These are phyloP conservation scores for Lepus americanus DNA, from an alignment of 2,113 vertebrate genomes.

Conservation along the genomic window DNA sequence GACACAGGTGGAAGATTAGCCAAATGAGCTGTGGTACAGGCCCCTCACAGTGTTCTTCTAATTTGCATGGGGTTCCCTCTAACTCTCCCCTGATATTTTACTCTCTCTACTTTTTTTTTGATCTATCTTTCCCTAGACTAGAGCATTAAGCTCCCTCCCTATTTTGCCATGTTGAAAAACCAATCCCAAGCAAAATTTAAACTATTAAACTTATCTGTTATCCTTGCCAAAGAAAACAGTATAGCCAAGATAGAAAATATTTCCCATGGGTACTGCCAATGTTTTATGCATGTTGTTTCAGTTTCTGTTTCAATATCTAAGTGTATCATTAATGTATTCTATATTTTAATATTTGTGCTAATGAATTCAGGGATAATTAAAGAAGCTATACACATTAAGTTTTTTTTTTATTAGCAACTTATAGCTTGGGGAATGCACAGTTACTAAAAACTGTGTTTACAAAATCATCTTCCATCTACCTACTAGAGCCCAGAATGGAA, in stretches of 20 bases:
- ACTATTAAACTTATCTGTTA: background rate
- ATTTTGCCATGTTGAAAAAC: too few species aligned
- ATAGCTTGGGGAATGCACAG: constrained; percentile 48
- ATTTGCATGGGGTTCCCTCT: too few species aligned
- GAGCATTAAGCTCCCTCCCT: too few species aligned
- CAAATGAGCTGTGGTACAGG: too few species aligned
- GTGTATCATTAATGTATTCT: constrained; percentile 44
- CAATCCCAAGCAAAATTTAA: background rate
- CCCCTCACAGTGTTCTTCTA: too few species aligned
- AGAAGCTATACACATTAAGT: background rate
- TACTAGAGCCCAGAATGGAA: constrained; percentile 14
- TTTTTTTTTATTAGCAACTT: background rate
- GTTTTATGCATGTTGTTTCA: background rate
- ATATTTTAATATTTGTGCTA: constrained; percentile 56
- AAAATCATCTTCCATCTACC: constrained; percentile 55
- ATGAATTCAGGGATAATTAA: constrained; percentile 53
- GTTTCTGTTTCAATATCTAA: constrained; percentile 42
- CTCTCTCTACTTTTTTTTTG: too few species aligned
- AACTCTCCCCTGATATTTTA: too few species aligned
- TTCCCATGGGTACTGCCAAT: background rate
- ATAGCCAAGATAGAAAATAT: background rate
- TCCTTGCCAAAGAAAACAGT: background rate
- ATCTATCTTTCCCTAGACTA: too few species aligned
- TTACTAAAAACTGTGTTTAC: constrained; percentile 38
- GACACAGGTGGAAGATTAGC: too few species aligned